Base-by-base conservation (phyloP, 2,797 vertebrate genomes). In the Nasua narica region DNA sequence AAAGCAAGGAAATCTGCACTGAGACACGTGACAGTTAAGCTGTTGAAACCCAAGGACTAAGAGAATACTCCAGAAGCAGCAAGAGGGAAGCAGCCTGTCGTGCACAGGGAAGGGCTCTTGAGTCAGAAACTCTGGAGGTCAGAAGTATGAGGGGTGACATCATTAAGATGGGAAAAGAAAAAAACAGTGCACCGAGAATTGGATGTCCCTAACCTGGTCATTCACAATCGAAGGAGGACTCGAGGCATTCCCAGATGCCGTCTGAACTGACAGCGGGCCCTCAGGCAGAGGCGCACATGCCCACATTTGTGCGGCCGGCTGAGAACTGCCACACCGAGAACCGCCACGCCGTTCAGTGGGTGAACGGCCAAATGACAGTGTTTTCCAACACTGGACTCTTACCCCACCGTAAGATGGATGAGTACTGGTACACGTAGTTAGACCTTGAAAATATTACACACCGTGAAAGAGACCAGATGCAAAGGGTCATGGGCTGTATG, bases 371-470 rank as follows among this genome's bases (percentile, higher is more conserved):
- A 3, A 12, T 29, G 5, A 21, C 21, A 16, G 27, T 60, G 14
- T 43, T 2, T 60, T 21, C 9, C 2, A 37, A 10, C 10, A 2
- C 1, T 27, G 60, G 37, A 40, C 1, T 43, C 0, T 52, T 35
- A 46, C 5, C 46, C 13, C 23, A 4, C 10, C 40, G 0, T 84
- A 23, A 35, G 56, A 18, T 72, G 52, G 56, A 14, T n/a, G 50
- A 35, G 56, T 21, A 18, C 3, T 18, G n/a, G 15, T 50, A 7
- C 37, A 37, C 19, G 3, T 16, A 27, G 65, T 2, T 19, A 46
- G n/a, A 27, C 35, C 62, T 72, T n/a, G 43, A 7, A 48, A 69
- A 35, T 13, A 5, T 11, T 11, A 1, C 60, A n/a, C 37, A 11
- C 0, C 50, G 25, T 69, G 62, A 43, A 37, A 37, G 76, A 76